Conservation (phyloP, 1,140 invertebrate genomes). For the Steinernema feltiae region DNA sequence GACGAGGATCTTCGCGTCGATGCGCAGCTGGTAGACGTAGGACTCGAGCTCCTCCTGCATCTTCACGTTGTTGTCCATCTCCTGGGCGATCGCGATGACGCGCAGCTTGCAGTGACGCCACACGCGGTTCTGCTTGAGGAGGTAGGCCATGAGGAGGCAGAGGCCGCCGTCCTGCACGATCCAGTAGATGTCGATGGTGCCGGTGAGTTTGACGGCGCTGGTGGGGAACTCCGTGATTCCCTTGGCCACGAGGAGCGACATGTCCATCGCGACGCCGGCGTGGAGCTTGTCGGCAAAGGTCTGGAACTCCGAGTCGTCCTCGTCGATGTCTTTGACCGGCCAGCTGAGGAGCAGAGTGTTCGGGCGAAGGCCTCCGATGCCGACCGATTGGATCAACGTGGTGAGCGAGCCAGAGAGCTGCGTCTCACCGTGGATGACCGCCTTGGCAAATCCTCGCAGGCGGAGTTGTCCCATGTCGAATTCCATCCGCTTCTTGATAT, state of each 20-base stretch:
- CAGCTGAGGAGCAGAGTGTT: conserved; percentile 98
- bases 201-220: conserved; percentile 60
- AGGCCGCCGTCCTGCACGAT: conserved; percentile 79
- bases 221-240: conserved; percentile 42
- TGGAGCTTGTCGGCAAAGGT: conserved; percentile 46
- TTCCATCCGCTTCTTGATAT: conserved; percentile 49
- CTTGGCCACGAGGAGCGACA: conserved; percentile 51
- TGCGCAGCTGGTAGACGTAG: conserved; percentile 92
- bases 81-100: conserved; percentile 96
- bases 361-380: conserved; percentile 90
- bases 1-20: conserved; percentile 75
- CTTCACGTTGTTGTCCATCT: conserved; percentile 97
- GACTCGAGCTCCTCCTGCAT: conserved; percentile 98
- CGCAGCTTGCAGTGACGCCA: conserved; percentile 98
- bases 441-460: conserved; percentile 52
- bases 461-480: conserved; percentile 46
- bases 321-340: conserved; percentile 87
- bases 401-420: conserved; percentile 72
- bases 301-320: conserved; percentile 47
- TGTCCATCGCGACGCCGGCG: conserved; percentile 45
- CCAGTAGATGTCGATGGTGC: conserved; percentile 91
- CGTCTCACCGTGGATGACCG: conserved; percentile 47
- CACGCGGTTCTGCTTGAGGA: conserved; percentile 78
- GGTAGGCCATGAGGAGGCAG: conserved; percentile 89
- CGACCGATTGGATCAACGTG: conserved; percentile 76